Evolutionary conservation across 2,888 invertebrate genomes (phyloP), one percentile per base, ranked within the genome.

Genomic region (Cerceris ruficornis): DNA sequence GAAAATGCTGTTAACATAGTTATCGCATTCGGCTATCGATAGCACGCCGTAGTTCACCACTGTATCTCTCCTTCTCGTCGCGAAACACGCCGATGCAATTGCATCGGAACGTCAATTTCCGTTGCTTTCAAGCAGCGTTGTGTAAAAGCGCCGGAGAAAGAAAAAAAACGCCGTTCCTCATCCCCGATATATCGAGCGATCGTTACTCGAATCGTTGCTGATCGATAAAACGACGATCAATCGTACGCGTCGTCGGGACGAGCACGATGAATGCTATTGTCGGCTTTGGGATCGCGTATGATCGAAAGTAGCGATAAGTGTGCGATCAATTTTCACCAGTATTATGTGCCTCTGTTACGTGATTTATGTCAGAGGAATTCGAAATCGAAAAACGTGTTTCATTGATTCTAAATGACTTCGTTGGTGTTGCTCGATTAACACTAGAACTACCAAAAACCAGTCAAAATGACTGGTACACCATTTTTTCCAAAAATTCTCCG

Each of bases 11-110:
- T 77, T 83, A 83, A 77, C 77, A 83, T 55, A 78, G 80, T 83
- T 83, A 83, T 77, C 83, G 83, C 68, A 58, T 65, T 83, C 59
- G 64, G 50, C 42, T 79, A 79, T 77, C 73, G 73, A 79, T 69
- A 62, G 58, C 15, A 43, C 64, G 42, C 49, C 60, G 41, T 67
- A 55, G 61, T 28, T 14, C n/a, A 5, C 41, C 9, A 59, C 39
- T 15, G n/a, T 43, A 9, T 46, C 15, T 61, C 46, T 61, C 14
- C 11, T 41, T 13, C n/a, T 9, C 14, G 11, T 13, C 14, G 59
- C n/a, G 59, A 41, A 41, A 28, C 39, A 11, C 14, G 43, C 11
- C 15, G 43, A 14, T 43, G 43, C 17, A 46, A 42, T 8, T 42
- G 17, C 14, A 54, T n/a, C n/a, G n/a, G 39, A 59, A 59, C 42